A percentile compares a stretch with the other conserved stretches of the same genome.
phyloP scores from a whole-genome alignment of 53 echinoderm and acorn worm species.

The Actinopyga echinites region DNA sequence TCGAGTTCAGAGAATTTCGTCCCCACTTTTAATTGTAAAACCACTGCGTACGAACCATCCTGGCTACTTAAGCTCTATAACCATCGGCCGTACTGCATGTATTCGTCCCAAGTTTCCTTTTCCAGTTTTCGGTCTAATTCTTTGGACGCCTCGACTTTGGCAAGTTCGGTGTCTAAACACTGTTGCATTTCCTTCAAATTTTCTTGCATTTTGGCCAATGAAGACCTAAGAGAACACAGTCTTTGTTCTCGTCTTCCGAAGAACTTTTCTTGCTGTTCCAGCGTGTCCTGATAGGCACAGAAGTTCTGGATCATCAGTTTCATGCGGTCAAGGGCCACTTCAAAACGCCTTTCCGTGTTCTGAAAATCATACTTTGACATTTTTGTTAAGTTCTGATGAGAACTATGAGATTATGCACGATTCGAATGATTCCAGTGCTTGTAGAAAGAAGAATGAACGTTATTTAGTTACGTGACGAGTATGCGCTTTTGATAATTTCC shows the following conservation, averaged over 20 bases:
- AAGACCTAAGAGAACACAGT: not conserved
- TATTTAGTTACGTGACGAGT: no score
- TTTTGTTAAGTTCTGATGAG: no score
- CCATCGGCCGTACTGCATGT: conserved; percentile 36
- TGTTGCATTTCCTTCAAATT: conserved; percentile 29
- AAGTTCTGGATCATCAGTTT: conserved; percentile 4
- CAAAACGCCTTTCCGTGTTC: conserved; percentile 14
- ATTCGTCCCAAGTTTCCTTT: conserved; percentile 12
- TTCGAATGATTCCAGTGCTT: no score
- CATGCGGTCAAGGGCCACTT: conserved; percentile 27
- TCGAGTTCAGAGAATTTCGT: no score
- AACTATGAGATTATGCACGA: no score
- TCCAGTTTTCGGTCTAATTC: conserved; percentile 1
- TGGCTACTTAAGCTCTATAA: no score
- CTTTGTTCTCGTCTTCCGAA: not conserved
- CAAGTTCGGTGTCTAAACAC: not conserved
- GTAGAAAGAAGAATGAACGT: no score
- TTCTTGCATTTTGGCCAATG: conserved; percentile 4
- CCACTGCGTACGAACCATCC: no score
- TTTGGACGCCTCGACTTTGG: not conserved
- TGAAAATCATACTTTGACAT: conserved; percentile 37
- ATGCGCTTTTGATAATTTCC: no score
- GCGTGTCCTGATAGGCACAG: conserved; percentile 4
- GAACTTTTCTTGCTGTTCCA: conserved; percentile 30
- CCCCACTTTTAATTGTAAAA: no score